Evolutionary conservation across 2,113 vertebrate species (phyloP).

Genomic region (Sprattus sprattus): DNA sequence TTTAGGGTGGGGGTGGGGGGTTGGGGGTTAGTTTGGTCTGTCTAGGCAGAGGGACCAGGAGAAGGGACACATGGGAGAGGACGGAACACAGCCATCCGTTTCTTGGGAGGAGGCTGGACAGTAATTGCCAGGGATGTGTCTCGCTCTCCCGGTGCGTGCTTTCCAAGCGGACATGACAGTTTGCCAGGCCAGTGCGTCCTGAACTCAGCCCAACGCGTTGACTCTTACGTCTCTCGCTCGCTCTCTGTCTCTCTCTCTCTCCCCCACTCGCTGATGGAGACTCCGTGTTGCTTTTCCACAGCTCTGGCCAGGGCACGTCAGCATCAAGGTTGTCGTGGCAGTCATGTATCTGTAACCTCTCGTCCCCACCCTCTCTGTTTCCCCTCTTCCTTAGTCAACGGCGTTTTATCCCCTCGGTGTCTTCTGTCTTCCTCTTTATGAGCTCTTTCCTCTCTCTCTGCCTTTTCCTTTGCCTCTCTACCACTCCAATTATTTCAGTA

Average conservation of each 20-base stretch:
- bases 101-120: neutral
- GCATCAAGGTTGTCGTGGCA: conserved; percentile 23
- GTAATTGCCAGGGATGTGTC: neutral
- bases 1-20: neutral
- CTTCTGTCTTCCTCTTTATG: neutral
- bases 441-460: neutral
- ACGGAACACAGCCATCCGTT: neutral
- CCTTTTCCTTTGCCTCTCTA: neutral
- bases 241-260: neutral
- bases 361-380: neutral
- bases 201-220: neutral
- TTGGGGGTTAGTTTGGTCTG: neutral
- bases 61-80: neutral
- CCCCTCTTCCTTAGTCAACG: conserved; percentile 17
- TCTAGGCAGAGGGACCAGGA: neutral
- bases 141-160: neutral
- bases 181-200: neutral
- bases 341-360: conserved; percentile 13
- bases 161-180: neutral
- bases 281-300: conserved; percentile 25
- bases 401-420: neutral
- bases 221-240: neutral
- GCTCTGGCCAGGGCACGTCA: neutral
- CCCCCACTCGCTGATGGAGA: neutral
- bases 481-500: neutral